Conservation (phyloP, 2,888 invertebrate genomes). For the Andrena camellia region DNA sequence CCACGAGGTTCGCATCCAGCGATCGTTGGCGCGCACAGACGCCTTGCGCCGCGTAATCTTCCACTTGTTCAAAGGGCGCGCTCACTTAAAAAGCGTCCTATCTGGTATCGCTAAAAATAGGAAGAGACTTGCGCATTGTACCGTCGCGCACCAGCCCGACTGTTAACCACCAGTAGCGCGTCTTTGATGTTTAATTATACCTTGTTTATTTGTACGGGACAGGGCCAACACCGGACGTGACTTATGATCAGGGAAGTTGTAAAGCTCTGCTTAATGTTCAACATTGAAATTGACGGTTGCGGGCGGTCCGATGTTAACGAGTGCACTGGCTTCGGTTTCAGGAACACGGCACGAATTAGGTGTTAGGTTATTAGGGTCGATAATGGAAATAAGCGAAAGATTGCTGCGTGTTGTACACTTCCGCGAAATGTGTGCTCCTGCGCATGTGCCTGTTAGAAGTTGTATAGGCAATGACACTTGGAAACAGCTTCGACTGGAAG, state of each 20-base stretch:
- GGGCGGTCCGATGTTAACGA: background rate
- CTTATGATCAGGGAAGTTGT: slow-evolving; percentile 37
- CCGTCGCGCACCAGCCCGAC: slow-evolving; percentile 11
- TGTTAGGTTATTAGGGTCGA: background rate
- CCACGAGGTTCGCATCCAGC: slow-evolving; percentile 14
- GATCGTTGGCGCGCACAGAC: slow-evolving; percentile 37
- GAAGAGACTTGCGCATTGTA: slow-evolving; percentile 2
- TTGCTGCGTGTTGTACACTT: too few species aligned
- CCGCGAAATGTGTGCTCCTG: too few species aligned
- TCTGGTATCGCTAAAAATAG: slow-evolving; percentile 47
- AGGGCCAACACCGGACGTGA: slow-evolving; percentile 5
- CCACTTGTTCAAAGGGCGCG: slow-evolving; percentile 49
- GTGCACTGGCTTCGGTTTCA: background rate
- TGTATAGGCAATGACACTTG: too few species aligned
- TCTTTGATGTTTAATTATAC: slow-evolving; percentile 60
- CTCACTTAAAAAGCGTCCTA: slow-evolving; percentile 35
- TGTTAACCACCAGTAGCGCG: background rate
- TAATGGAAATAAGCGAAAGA: too few species aligned
- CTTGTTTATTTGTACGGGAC: slow-evolving; percentile 41
- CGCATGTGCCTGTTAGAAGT: too few species aligned
- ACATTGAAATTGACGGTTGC: background rate
- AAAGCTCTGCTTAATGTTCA: background rate
- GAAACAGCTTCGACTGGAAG: too few species aligned
- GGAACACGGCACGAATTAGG: background rate
- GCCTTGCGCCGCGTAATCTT: slow-evolving; percentile 10